Conservation (phyloP, 2,888 invertebrate species). For the Apocheima hispidaria region DNA sequence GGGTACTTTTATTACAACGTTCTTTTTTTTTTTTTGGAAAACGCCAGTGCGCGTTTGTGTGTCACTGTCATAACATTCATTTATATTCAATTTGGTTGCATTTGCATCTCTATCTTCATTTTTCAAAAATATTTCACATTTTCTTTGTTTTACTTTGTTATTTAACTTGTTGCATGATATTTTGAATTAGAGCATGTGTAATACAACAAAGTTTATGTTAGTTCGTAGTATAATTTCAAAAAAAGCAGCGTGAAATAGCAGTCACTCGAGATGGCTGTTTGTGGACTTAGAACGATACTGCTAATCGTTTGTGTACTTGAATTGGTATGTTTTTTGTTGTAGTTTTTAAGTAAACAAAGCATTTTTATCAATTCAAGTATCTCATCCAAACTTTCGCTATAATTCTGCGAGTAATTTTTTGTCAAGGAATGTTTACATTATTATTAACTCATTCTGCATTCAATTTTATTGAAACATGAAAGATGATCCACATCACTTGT, state of each 20-base stretch:
- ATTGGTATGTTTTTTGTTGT: slow-evolving; percentile 64
- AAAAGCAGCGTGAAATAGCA: slow-evolving; percentile 31
- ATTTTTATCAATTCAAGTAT: background rate
- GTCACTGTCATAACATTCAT: too few relatives aligned
- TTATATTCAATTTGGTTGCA: background rate
- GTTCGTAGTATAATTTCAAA: slow-evolving; percentile 12
- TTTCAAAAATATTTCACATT: background rate
- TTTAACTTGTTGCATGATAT: slow-evolving; percentile 6
- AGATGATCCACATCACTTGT: slow-evolving; percentile 8
- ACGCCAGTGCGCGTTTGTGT: too few relatives aligned
- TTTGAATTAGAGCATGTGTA: slow-evolving; percentile 41
- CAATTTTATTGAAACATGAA: background rate
- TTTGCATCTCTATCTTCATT: background rate
- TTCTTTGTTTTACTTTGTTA: slow-evolving; percentile 10
- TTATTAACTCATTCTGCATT: background rate
- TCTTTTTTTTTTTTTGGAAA: too few relatives aligned
- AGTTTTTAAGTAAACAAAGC: slow-evolving; percentile 17
- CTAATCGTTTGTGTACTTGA: slow-evolving; percentile 80
- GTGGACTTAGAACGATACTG: slow-evolving; percentile 77
- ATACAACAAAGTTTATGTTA: slow-evolving; percentile 13
- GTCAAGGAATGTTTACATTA: background rate
- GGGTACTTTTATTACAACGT: too few relatives aligned
- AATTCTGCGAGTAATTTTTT: slow-evolving; percentile 5
- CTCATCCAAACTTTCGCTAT: slow-evolving; percentile 1
- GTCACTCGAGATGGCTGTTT: slow-evolving; percentile 74